phyloP scores from a whole-genome alignment of 2,113 vertebrate genomes.

The Anarrhichthys ocellatus region DNA sequence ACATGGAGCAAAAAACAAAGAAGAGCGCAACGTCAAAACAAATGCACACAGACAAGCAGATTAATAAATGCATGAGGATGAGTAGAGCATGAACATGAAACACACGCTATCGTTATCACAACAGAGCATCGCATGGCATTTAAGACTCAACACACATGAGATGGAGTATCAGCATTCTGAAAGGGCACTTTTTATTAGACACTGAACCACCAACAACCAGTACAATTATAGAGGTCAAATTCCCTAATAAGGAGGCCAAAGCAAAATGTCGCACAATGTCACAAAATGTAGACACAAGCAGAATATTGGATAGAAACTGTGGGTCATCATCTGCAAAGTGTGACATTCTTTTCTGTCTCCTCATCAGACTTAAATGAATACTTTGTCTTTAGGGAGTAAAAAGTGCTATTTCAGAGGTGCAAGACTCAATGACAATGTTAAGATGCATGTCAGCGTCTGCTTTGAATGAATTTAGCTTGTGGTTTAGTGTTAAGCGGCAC shows the following conservation, averaged over 20 bases:
- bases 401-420: constrained; percentile 6
- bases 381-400: background rate
- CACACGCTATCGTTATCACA: constrained; percentile 1
- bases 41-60: constrained; percentile 61
- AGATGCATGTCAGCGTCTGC: background rate
- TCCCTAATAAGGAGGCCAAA: background rate
- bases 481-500: constrained; percentile 12
- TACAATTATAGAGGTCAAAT: background rate
- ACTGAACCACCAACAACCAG: background rate
- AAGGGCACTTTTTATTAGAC: background rate
- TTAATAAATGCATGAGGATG: constrained; percentile 52
- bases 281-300: background rate
- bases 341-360: background rate
- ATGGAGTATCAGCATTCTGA: constrained; percentile 12
- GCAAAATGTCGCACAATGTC: background rate
- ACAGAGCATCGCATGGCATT: constrained; percentile 36
- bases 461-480: constrained; percentile 3
- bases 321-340: background rate
- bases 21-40: constrained; percentile 66
- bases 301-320: background rate
- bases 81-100: constrained; percentile 47
- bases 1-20: constrained; percentile 76
- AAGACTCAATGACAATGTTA: background rate
- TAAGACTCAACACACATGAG: constrained; percentile 8
- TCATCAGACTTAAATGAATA: background rate